phyloP scores from a whole-genome alignment of 2,113 vertebrate genomes.

The Catharus minimus region DNA sequence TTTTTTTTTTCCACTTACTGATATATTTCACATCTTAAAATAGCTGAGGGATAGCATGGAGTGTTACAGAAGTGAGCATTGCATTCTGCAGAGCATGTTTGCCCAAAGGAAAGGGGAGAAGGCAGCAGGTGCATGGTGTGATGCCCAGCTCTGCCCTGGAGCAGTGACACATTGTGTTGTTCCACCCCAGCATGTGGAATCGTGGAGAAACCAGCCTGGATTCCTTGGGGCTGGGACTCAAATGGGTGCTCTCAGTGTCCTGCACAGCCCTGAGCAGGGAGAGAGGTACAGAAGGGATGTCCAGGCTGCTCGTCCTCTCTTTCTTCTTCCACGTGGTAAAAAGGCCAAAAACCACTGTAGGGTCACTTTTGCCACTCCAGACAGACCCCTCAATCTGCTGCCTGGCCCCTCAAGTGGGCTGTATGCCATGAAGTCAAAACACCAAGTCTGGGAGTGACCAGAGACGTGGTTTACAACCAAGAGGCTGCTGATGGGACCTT shows the following conservation, averaged over 20 bases:
- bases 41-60: neutral
- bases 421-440: neutral
- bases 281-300: neutral
- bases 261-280: rapidly evolving
- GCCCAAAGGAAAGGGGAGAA: neutral
- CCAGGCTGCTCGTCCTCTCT: neutral
- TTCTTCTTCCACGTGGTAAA: neutral
- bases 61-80: neutral
- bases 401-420: neutral
- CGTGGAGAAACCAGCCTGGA: neutral
- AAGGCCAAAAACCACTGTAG: neutral
- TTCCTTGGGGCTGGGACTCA: neutral
- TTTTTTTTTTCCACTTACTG: neutral
- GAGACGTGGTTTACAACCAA: neutral
- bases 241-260: rapidly evolving
- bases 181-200: neutral
- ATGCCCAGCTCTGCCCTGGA: neutral
- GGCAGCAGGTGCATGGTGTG: neutral
- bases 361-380: neutral
- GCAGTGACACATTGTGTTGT: neutral
- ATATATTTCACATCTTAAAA: neutral
- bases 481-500: neutral
- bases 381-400: neutral
- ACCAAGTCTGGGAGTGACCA: rapidly evolving
- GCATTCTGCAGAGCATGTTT: neutral